Evolutionary conservation across 2,113 vertebrate genomes (phyloP).

Genomic region (Odontophorus gujanensis): DNA sequence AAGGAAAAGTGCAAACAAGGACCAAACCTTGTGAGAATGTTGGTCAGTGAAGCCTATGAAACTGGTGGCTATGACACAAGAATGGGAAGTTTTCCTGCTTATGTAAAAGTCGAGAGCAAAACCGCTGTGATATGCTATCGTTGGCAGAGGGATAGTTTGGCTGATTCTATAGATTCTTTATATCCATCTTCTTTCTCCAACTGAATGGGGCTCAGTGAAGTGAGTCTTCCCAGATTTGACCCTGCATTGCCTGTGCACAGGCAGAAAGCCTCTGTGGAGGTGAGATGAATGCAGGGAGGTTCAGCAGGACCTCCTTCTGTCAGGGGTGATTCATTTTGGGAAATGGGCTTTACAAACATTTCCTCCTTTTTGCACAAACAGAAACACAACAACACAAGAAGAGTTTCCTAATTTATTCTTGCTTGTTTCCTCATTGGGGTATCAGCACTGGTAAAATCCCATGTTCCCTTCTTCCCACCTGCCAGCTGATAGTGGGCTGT

Average conservation of each 20-base stretch:
- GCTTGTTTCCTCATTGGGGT: neutral
- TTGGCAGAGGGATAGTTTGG: neutral
- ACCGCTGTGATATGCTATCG: neutral
- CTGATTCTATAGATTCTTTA: neutral
- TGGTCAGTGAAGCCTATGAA: neutral
- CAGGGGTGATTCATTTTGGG: neutral
- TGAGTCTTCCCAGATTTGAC: neutral
- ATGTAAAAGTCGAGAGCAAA: neutral
- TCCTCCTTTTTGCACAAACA: slow-evolving; percentile 23
- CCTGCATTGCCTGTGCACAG: neutral
- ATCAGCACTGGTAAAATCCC: neutral
- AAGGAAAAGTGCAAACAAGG: slow-evolving; percentile 7
- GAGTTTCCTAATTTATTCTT: slow-evolving; percentile 13
- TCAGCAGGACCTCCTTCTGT: neutral
- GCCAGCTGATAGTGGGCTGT: neutral
- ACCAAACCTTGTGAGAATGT: neutral
- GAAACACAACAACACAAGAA: neutral
- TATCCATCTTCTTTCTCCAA: neutral
- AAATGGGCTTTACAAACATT: neutral
- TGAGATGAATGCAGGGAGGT: neutral
- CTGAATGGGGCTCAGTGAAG: neutral
- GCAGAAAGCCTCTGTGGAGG: neutral
- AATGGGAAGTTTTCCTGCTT: neutral
- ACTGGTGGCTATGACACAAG: neutral
- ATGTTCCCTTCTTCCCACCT: neutral